phyloP scores from a whole-genome alignment of 2,888 invertebrate genomes.

The Prosopocoilus inquinatus region DNA sequence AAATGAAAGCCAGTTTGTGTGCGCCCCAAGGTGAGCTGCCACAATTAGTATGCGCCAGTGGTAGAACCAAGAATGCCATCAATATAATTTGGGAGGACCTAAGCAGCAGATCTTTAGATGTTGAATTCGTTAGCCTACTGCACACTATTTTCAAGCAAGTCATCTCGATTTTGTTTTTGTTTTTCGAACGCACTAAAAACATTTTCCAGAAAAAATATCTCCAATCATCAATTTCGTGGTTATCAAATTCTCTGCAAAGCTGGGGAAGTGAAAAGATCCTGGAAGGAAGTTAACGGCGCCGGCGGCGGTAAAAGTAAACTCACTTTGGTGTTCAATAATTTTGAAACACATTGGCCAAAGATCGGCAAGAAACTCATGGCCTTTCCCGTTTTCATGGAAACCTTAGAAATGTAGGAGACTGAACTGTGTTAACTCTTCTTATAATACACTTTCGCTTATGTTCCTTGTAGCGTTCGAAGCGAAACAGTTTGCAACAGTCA shows the following conservation, averaged over 20 bases:
- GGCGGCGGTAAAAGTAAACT: not conserved
- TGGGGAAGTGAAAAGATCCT: not conserved
- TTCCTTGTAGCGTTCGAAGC: not conserved
- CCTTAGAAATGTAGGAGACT: not conserved
- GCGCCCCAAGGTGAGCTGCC: slow-evolving; percentile 65
- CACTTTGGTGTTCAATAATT: slow-evolving; percentile 1
- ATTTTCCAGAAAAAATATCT: not conserved
- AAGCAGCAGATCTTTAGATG: slow-evolving; percentile 49
- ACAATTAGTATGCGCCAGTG: slow-evolving; percentile 69
- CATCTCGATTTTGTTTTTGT: too few species aligned
- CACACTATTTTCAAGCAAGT: slow-evolving; percentile 29
- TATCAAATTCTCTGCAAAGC: slow-evolving; percentile 4
- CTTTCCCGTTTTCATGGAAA: not conserved
- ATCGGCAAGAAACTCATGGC: not conserved
- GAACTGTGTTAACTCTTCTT: not conserved
- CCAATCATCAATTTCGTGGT: slow-evolving; percentile 5
- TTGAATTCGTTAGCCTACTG: slow-evolving; percentile 34
- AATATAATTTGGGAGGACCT: slow-evolving; percentile 62
- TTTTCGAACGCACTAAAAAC: not conserved
- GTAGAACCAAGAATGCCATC: slow-evolving; percentile 75
- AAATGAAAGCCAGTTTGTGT: too few species aligned
- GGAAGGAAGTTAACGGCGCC: not conserved
- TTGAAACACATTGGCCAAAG: slow-evolving; percentile 4
- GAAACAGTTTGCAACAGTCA: not conserved
- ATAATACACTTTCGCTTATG: too few species aligned